Evolutionary conservation across 2,888 invertebrate genomes (phyloP).

Genomic region (Muscina levida): DNA sequence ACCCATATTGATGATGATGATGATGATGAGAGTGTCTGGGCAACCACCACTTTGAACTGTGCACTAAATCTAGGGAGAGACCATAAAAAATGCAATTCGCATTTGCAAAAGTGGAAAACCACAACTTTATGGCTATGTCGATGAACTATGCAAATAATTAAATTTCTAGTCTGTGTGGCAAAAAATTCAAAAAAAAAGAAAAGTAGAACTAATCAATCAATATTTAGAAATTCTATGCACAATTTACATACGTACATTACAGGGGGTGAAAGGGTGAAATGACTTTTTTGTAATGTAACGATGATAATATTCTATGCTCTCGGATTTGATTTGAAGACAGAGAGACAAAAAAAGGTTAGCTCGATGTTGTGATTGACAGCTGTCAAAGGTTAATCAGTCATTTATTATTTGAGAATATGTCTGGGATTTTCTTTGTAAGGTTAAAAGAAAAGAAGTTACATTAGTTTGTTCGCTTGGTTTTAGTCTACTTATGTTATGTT

Average conservation of each 20-base stretch:
- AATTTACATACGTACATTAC: too few species aligned
- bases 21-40: too few species aligned
- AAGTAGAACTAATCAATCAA: conserved; percentile 52
- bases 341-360: neutral
- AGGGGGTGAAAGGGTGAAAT: neutral
- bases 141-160: conserved; percentile 49
- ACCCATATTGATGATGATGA: too few species aligned
- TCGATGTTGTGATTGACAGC: conserved; percentile 75
- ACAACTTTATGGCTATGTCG: too few species aligned
- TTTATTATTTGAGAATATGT: conserved; percentile 55
- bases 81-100: neutral
- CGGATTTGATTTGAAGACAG: too few species aligned
- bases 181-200: neutral
- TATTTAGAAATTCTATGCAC: too few species aligned
- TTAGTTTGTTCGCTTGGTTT: neutral
- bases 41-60: too few species aligned
- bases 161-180: too few species aligned
- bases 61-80: too few species aligned
- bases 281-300: neutral
- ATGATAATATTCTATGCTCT: too few species aligned
- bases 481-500: neutral
- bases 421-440: too few species aligned
- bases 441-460: conserved; percentile 32
- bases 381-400: conserved; percentile 76
- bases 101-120: too few species aligned